A percentile compares a stretch with the other conserved stretches of the same genome.
Conservation (phyloP, 2,113 vertebrate species). For the Phoxinus phoxinus region DNA sequence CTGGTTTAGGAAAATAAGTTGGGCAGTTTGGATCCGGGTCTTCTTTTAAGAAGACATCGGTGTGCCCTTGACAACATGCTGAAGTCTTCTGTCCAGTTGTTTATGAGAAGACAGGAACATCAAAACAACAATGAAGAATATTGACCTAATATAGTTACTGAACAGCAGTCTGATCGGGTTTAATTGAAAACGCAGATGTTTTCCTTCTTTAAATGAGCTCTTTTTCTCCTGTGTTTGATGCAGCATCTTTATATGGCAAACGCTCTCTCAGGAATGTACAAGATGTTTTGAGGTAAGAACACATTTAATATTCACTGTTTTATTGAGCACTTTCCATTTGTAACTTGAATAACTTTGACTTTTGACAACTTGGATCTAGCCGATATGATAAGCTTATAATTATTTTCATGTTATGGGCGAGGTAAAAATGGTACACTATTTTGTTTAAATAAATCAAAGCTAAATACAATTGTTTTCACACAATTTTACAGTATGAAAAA, state of each 20-base stretch:
- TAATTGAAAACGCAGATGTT: conserved; percentile 26
- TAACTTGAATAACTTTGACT: not conserved
- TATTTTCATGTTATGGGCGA: not conserved
- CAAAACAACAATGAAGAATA: conserved; percentile 49
- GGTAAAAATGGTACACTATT: not conserved
- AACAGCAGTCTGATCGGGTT: not conserved
- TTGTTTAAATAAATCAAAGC: not conserved
- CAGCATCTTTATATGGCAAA: conserved; percentile 72
- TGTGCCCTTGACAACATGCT: conserved; percentile 63
- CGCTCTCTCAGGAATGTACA: conserved; percentile 71
- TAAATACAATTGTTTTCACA: not conserved
- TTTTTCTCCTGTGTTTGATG: conserved; percentile 50
- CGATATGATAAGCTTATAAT: not conserved
- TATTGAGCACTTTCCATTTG: not conserved
- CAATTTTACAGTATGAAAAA: not conserved
- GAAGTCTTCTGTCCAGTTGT: conserved; percentile 47
- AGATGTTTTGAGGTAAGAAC: conserved; percentile 77
- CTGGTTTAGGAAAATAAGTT: conserved; percentile 32
- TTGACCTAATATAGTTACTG: conserved; percentile 70
- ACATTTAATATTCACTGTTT: not conserved
- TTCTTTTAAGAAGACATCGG: conserved; percentile 36
- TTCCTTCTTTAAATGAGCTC: conserved; percentile 43
- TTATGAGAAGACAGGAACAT: conserved; percentile 50
- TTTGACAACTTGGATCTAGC: not conserved
- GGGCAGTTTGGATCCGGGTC: conserved; percentile 15